Base-by-base conservation (phyloP, 2,797 vertebrate genomes). In the Hydrolagus colliei region DNA sequence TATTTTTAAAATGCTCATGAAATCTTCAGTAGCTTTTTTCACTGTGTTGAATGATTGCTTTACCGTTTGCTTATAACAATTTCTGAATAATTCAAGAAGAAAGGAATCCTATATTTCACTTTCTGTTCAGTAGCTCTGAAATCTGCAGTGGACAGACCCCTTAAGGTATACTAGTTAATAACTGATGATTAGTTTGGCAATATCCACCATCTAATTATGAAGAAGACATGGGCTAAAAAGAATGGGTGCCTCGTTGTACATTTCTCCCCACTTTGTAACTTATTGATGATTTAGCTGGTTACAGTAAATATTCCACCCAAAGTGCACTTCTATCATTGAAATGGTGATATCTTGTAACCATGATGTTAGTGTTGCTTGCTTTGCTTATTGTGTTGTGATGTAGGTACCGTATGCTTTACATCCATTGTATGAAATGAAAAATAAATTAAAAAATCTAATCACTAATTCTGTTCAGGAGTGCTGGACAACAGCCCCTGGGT, bases 51-150 rank as follows among this genome's bases (percentile, higher is more conserved):
- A 71, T 84, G 14, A 71, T 35, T 67, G 1, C 32, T 71, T 71
- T 82, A 35, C 41, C 6, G 16, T 27, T 9, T 71, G 68, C 16
- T 76, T 76, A 76, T 22, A 59, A 14, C 16, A 82, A 18, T 68
- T 13, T 82, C 27, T 68, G 32, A 41, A n/a, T 68, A 41, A 84
- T 84, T 84, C 65, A 52, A 84, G 12, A 41, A 84, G 14, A 41
- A 41, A 84, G 11, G 32, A 5, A 41, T 84, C 10, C 18, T n/a
- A 2, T 76, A 20, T 10, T 52, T 52, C 2, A 3, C 59, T 59
- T 77, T 41, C 6, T 14, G 20, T 61, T 77, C 18, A 41, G 16
- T 68, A 71, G 9, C 32, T 71, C 68, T 41, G 9, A 68, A 84
- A 71, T 32, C 65, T 71, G 32, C 62, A 68, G 14, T 41, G 75